Conservation (phyloP, 2,113 vertebrate genomes). For the Poecile atricapillus region DNA sequence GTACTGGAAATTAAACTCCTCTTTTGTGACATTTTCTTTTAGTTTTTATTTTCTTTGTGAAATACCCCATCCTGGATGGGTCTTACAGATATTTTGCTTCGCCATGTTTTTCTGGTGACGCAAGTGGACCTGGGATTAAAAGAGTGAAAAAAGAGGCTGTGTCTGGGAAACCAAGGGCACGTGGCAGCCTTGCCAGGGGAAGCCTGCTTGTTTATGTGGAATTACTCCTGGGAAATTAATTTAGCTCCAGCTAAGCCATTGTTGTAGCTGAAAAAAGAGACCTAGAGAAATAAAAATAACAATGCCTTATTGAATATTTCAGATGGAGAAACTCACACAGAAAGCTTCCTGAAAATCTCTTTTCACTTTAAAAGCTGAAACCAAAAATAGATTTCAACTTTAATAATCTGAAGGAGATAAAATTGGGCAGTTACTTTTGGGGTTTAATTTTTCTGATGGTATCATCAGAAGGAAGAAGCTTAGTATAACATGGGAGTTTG, state of each 20-base stretch:
- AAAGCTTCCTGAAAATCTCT: not conserved
- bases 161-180: not conserved
- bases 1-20: not conserved
- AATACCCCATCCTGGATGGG: not conserved
- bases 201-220: not conserved
- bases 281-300: slow-evolving; percentile 32
- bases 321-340: not conserved
- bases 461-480: not conserved
- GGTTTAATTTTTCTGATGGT: slow-evolving; percentile 28
- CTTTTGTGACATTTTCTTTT: not conserved
- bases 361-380: not conserved
- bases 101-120: not conserved
- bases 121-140: not conserved
- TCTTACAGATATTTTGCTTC: not conserved
- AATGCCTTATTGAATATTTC: not conserved
- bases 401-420: not conserved
- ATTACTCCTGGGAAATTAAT: not conserved
- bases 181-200: not conserved
- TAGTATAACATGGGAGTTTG: not conserved
- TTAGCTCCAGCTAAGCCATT: not conserved
- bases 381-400: not conserved
- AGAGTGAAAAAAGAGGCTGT: not conserved
- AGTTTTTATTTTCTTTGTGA: not conserved
- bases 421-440: not conserved
- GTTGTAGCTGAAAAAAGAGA: not conserved